These are phyloP conservation scores for Ceriagrion tenellum DNA, from an alignment of 2,888 invertebrate genomes.

Conservation along the genomic window DNA sequence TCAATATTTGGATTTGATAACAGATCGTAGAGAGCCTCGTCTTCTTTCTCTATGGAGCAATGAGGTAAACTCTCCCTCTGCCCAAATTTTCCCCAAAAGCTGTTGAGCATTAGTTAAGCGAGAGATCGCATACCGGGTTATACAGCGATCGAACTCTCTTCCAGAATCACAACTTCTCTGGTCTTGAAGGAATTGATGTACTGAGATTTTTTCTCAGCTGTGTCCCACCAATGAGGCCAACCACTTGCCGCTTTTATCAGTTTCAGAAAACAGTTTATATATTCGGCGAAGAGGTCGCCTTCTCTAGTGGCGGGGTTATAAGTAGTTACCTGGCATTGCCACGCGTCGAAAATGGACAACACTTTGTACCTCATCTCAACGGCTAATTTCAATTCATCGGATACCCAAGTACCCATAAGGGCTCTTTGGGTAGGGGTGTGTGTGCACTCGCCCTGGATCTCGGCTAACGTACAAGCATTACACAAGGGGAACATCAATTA, in stretches of 20 bases:
- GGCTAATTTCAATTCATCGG: slow-evolving; percentile 75
- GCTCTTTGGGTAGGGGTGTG: slow-evolving; percentile 73
- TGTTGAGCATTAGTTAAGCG: slow-evolving; percentile 72
- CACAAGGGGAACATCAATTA: slow-evolving; percentile 75
- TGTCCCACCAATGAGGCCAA: slow-evolving; percentile 73
- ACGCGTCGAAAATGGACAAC: slow-evolving; percentile 74
- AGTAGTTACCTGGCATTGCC: slow-evolving; percentile 73
- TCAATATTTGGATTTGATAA: slow-evolving; percentile 71
- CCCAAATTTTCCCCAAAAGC: slow-evolving; percentile 72
- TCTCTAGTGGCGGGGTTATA: slow-evolving; percentile 71
- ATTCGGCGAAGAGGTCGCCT: slow-evolving; percentile 74
- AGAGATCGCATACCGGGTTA: slow-evolving; percentile 71
- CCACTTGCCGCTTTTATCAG: slow-evolving; percentile 73
- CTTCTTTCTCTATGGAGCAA: not conserved
- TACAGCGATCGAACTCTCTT: slow-evolving; percentile 69
- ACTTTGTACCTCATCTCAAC: slow-evolving; percentile 74
- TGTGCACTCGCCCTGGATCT: slow-evolving; percentile 73
- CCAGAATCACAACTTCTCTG: slow-evolving; percentile 70
- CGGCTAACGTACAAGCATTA: slow-evolving; percentile 73
- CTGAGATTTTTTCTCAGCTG: slow-evolving; percentile 69
- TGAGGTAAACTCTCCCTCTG: not conserved
- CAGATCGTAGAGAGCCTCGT: slow-evolving; percentile 70
- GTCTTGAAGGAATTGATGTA: slow-evolving; percentile 70
- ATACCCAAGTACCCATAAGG: slow-evolving; percentile 75
- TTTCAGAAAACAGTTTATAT: slow-evolving; percentile 74